Evolutionary conservation across 1,140 invertebrate genomes (phyloP).

Genomic region (Papilio polyxenes): DNA sequence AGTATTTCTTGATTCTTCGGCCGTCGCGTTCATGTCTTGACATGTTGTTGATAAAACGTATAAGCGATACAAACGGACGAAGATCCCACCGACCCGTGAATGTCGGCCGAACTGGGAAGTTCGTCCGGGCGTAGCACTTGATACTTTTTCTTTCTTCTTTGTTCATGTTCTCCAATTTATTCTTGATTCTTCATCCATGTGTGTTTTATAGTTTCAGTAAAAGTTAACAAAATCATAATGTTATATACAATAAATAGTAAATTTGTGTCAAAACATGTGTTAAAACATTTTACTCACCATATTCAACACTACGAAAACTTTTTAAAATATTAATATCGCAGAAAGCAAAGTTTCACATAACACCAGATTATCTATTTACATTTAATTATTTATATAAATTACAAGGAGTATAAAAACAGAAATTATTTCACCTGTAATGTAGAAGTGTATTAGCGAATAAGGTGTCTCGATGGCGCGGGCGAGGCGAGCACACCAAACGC

Average conservation of each 20-base stretch:
- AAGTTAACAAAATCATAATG: not conserved
- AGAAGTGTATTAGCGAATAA: conserved; percentile 63
- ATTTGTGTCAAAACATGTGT: not conserved
- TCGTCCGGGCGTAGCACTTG: conserved; percentile 84
- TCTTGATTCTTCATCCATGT: conserved; percentile 36
- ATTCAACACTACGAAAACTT: not conserved
- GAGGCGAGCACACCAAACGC: conserved; percentile 58
- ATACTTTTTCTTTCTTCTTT: conserved; percentile 74
- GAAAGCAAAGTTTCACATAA: not conserved
- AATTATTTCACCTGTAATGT: conserved; percentile 72
- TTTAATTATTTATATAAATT: conserved; percentile 11
- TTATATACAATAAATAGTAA: not conserved
- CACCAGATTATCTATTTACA: not conserved
- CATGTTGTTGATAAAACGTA: conserved; percentile 63
- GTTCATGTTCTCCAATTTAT: conserved; percentile 37
- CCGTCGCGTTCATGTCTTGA: conserved; percentile 14
- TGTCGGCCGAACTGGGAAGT: conserved; percentile 81
- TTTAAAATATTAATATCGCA: not conserved
- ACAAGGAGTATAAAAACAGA: conserved; percentile 42
- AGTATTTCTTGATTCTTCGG: not conserved
- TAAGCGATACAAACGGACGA: conserved; percentile 87
- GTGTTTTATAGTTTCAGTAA: not conserved
- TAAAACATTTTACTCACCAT: not conserved
- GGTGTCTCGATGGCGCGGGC: conserved; percentile 55
- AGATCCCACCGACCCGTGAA: conserved; percentile 85